Percentiles rank a stretch among this genome's conserved stretches.
Conservation (phyloP, 1,140 invertebrate species). For the Oscheius sp. region DNA sequence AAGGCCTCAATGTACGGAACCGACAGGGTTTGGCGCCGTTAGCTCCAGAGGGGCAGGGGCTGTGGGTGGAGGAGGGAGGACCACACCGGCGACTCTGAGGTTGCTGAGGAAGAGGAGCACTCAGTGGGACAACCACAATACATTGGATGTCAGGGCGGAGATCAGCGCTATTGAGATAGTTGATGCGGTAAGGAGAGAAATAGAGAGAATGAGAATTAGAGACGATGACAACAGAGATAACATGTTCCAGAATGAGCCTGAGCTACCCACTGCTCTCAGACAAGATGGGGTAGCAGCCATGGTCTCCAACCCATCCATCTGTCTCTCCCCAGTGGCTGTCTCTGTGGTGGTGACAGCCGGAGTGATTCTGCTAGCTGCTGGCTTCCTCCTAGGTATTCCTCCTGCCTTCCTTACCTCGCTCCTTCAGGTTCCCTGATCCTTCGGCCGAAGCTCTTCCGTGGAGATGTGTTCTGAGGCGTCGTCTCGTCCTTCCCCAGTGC, state of each 20-base stretch:
- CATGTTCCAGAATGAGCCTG: background rate
- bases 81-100: background rate
- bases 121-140: slow-evolving; percentile 12
- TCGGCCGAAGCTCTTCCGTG: background rate
- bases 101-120: background rate
- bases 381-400: background rate
- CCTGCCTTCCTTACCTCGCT: background rate
- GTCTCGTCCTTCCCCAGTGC: too few species aligned
- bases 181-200: background rate
- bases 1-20: slow-evolving; percentile 59
- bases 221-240: too few species aligned
- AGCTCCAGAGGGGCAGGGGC: slow-evolving; percentile 31
- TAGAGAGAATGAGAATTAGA: too few species aligned
- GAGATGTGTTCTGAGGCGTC: background rate
- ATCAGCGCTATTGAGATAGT: slow-evolving; percentile 41
- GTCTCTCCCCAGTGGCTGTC: background rate
- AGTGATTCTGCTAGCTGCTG: background rate
- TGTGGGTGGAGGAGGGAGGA: background rate
- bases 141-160: slow-evolving; percentile 41
- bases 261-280: background rate
- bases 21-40: slow-evolving; percentile 52
- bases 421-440: background rate
- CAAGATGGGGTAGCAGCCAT: background rate
- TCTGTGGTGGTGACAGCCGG: background rate
- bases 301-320: background rate